Evolutionary conservation across 1,140 invertebrate species (phyloP), one percentile per base, ranked within the genome.

Genomic region (Cydia pomonella): DNA sequence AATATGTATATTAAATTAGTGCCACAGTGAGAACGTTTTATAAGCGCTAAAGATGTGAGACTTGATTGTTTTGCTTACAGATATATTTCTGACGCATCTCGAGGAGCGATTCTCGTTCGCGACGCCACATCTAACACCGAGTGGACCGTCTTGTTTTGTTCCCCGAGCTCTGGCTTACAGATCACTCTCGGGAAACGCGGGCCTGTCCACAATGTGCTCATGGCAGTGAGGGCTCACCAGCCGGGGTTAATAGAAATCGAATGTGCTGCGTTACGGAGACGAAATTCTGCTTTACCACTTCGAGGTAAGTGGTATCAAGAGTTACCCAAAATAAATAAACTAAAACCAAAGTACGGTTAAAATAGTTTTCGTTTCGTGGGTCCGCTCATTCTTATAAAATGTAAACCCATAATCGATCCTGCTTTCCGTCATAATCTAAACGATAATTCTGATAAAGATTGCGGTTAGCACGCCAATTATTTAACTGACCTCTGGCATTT

Each of bases 101-200:
- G 92, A 10, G 90, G 93, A 9, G 89, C 94, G 21, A 94, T 95
- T 13, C 84, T 95, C 2, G 95, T 95, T 0, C 94, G 93, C 77
- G 94, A 95, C 73, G 87, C 93, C 0, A 79, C 84, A 2, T 80
- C 78, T 0, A 87, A 90, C 44, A 89, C 86, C 9, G 94, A 94
- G 7, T 94, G 87, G 87, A 73, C 82, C 7, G 80, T 87, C 6
- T 13, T 82, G 9, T 76, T 77, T 0, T 80, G 82, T 66, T 38
- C 78, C 0, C 82, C 84, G 18, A 71, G 82, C 6, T n/a, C 72
- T 1, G 86, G 83, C 1, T 74, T 89, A 16, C 87, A 89, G 73
- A 74, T 87, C 1, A 79, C 85, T 0, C 74, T 89, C 9, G 74
- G 85, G 3, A 85, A 81, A 23, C 77, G 79, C 69, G 76, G 75